Conservation (phyloP, 1,140 invertebrate species). For the Macrobrachium rosenbergii region DNA sequence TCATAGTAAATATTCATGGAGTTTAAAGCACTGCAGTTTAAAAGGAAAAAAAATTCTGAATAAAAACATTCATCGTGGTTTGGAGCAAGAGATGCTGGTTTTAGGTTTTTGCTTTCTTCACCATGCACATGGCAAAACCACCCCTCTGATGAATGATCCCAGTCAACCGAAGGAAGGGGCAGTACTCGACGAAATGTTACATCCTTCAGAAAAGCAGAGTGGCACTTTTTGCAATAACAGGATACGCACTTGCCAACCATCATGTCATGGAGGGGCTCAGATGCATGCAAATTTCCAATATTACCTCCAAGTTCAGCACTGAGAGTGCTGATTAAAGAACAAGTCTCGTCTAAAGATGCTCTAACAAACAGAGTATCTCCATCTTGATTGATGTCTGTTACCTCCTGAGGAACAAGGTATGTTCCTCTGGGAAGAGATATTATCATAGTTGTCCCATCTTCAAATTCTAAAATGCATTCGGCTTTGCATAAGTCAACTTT, state of each 20-base stretch:
- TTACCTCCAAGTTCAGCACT: slow-evolving; percentile 29
- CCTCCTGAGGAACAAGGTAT: slow-evolving; percentile 26
- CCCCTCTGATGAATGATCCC: slow-evolving; percentile 53
- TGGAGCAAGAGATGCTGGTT: slow-evolving; percentile 43
- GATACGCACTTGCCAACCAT: not conserved
- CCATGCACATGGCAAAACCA: slow-evolving; percentile 55
- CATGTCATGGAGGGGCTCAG: not conserved
- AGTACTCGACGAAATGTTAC: slow-evolving; percentile 37
- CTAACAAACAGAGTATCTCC: slow-evolving; percentile 20
- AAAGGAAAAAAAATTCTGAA: slow-evolving; percentile 43
- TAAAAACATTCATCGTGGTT: slow-evolving; percentile 49
- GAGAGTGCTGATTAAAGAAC: slow-evolving; percentile 40
- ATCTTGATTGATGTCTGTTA: slow-evolving; percentile 31
- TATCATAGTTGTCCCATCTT: not conserved
- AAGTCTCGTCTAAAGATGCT: slow-evolving; percentile 31
- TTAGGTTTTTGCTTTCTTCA: slow-evolving; percentile 34
- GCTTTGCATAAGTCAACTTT: slow-evolving; percentile 16
- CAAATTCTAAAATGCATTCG: slow-evolving; percentile 28
- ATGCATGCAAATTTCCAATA: not conserved
- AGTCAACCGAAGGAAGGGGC: slow-evolving; percentile 50
- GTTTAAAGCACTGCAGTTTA: slow-evolving; percentile 15
- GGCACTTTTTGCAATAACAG: slow-evolving; percentile 29
- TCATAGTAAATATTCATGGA: not conserved
- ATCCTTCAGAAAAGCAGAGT: not conserved
- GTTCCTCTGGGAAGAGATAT: slow-evolving; percentile 42